Conservation (phyloP, 1,140 invertebrate genomes). For the Zophobas atratus region DNA sequence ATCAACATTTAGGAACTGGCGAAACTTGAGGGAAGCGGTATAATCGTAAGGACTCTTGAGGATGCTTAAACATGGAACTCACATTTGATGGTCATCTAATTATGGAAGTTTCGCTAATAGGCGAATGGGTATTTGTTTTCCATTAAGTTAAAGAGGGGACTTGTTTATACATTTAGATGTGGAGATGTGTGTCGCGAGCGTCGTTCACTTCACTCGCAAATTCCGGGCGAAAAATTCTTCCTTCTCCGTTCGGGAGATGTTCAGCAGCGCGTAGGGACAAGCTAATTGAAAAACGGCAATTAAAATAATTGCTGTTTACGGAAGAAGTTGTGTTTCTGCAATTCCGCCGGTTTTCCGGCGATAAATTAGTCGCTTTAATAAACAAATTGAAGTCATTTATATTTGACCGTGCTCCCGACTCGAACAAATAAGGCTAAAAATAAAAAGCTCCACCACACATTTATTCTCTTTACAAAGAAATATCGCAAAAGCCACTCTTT, state of each 20-base stretch:
- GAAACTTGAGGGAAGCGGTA: not conserved
- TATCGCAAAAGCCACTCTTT: no score
- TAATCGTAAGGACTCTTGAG: not conserved
- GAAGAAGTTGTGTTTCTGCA: not conserved
- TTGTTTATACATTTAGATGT: no score
- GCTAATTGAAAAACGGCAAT: constrained; percentile 40
- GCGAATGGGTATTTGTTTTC: no score
- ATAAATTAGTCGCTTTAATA: constrained; percentile 37
- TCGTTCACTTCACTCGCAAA: not conserved
- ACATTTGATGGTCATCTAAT: not conserved
- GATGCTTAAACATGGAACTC: not conserved
- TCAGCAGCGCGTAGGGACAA: not conserved
- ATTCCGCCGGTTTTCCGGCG: not conserved
- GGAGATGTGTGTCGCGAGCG: no score
- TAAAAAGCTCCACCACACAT: not conserved
- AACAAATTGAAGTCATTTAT: constrained; percentile 25
- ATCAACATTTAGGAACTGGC: not conserved
- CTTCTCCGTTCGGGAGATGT: constrained; percentile 6
- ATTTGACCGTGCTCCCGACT: not conserved
- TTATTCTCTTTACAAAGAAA: no score
- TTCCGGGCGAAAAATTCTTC: not conserved
- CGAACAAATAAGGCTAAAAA: not conserved
- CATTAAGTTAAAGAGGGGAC: no score
- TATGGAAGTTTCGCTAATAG: not conserved
- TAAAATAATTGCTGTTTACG: constrained; percentile 28